phyloP scores from a whole-genome alignment of 2,888 invertebrate species.

The Tachina lurida region DNA sequence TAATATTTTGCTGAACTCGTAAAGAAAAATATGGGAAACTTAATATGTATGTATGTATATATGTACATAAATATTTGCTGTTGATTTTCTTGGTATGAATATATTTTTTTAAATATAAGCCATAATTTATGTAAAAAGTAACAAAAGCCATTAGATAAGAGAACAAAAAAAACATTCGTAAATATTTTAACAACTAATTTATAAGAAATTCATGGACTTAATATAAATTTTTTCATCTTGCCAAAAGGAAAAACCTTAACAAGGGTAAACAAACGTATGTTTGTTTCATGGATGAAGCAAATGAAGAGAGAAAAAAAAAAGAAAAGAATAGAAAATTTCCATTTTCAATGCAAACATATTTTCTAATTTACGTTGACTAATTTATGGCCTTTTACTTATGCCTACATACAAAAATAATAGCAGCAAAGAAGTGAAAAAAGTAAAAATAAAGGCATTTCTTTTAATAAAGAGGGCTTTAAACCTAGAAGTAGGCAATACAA shows the following conservation, averaged over 20 bases:
- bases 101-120: constrained; percentile 31
- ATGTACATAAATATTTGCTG: not conserved
- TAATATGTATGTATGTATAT: not conserved
- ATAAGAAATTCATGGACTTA: constrained; percentile 53
- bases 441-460: constrained; percentile 82
- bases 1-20: constrained; percentile 43
- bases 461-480: constrained; percentile 79
- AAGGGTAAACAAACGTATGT: constrained; percentile 36
- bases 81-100: constrained; percentile 13
- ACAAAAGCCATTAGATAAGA: constrained; percentile 60
- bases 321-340: constrained; percentile 55
- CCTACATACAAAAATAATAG: constrained; percentile 57
- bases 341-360: constrained; percentile 82
- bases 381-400: constrained; percentile 77
- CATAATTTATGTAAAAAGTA: constrained; percentile 65
- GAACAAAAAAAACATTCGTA: constrained; percentile 45
- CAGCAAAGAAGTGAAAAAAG: not conserved
- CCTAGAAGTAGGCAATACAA: constrained; percentile 52
- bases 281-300: not conserved
- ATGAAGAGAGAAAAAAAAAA: constrained; percentile 8
- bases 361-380: constrained; percentile 82
- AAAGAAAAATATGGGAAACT: constrained; percentile 15
- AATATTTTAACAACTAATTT: constrained; percentile 70
- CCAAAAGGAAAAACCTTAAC: constrained; percentile 33
- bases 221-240: constrained; percentile 34